Evolutionary conservation across 2,888 invertebrate genomes (phyloP).

Genomic region (Automeris io): DNA sequence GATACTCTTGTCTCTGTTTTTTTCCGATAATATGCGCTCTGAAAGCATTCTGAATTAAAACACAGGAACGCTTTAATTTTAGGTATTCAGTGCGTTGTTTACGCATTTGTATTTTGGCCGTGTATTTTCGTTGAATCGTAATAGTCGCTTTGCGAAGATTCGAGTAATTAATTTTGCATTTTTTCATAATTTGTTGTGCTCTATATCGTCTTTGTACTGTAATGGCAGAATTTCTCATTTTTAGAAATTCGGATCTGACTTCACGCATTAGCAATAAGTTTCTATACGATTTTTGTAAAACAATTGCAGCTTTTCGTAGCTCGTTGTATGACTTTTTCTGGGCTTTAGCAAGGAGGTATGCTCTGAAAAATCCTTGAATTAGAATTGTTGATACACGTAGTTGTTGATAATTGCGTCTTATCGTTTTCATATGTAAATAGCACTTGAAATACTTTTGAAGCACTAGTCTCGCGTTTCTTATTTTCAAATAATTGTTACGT

Average conservation of each 20-base stretch:
- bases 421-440: conserved; percentile 35
- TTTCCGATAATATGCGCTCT: conserved; percentile 43
- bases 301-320: conserved; percentile 30
- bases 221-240: conserved; percentile 30
- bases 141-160: conserved; percentile 39
- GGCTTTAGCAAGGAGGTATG: conserved; percentile 22
- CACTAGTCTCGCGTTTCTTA: conserved; percentile 44
- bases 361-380: conserved; percentile 29
- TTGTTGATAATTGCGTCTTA: conserved; percentile 28
- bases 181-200: conserved; percentile 42
- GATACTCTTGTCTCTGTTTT: conserved; percentile 34
- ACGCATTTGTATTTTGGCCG: conserved; percentile 51
- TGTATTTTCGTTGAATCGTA: conserved; percentile 55
- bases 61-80: conserved; percentile 35
- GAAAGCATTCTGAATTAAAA: conserved; percentile 53
- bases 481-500: conserved; percentile 43
- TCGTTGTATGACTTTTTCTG: conserved; percentile 23
- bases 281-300: conserved; percentile 54
- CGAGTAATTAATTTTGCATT: conserved; percentile 26
- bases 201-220: conserved; percentile 51
- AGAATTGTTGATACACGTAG: conserved; percentile 34
- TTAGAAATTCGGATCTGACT: conserved; percentile 29
- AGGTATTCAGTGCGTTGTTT: conserved; percentile 33
- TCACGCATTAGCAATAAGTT: conserved; percentile 46
- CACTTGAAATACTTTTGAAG: conserved; percentile 72